Base-by-base conservation (phyloP, 2,113 vertebrate genomes). In the Gallinago jamesoni region DNA sequence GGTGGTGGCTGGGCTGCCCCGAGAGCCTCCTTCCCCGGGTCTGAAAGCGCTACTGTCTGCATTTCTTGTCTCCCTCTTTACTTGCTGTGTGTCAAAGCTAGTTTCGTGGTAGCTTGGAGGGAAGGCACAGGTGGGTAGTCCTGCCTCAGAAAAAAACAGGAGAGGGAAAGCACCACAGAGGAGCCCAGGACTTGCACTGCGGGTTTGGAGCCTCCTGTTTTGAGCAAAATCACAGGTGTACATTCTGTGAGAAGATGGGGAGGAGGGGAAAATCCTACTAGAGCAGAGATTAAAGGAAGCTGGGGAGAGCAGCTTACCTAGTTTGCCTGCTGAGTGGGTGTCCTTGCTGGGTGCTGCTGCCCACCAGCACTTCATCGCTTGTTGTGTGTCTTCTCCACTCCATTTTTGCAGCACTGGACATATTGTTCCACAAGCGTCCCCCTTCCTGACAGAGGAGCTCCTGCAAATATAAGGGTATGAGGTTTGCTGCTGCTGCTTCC, bases 301-400 rank as follows among this genome's bases (percentile, higher is more conserved):
- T 79, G 78, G 12, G 52, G 35, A 84, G 17, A 77, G 19, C 21
- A 79, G 30, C 3, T 93, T 74, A 41, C 12, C 37, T 35, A 4
- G 22, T 83, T 85, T 82, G 37, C 28, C 67, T 90, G 47, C 79
- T 74, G 47, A 48, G 17, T 19, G 18, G 30, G 39, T 92, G 70
- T 1, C 4, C 18, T 17, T 83, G 63, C 33, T 56, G 30, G 7
- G 19, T 56, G 83, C 55, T 84, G 33, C 52, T 79, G 39, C 53
- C 30, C 15, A 31, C 39, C 1, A 1, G 63, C 21, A 18, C 1
- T 2, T 64, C 39, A 68, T 87, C 0, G 0, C 19, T 81, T 77
- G 25, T 27, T 39, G 39, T 41, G 7, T 20, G 10, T 30, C n/a
- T 52, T 53, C 48, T 75, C 37, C 37, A 59, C 33, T 64, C 60